Evolutionary conservation across 92 coral and sea anemone species (phyloP).

Genomic region (Phymanthus crucifer): DNA sequence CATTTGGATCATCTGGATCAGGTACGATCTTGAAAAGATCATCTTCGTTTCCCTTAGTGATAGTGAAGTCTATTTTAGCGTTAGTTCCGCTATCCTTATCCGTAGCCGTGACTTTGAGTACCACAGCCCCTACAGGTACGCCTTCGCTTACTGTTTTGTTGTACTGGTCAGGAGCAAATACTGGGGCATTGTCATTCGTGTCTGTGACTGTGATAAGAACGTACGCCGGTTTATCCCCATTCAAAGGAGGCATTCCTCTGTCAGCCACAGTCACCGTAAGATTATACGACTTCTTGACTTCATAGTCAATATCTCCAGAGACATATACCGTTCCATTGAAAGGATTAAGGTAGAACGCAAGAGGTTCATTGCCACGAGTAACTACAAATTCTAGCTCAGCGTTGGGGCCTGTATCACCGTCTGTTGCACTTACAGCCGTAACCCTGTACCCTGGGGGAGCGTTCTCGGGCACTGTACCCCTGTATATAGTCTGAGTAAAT

Average conservation of each 20-base stretch:
- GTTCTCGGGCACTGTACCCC: conserved; percentile 76
- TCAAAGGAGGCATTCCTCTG: conserved; percentile 51
- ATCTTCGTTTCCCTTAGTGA: conserved; percentile 70
- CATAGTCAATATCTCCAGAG: conserved; percentile 82
- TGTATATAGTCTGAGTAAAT: conserved; percentile 55
- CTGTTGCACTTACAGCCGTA: conserved; percentile 62
- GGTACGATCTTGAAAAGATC: conserved; percentile 69
- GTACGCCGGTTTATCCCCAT: conserved; percentile 44
- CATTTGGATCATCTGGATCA: conserved; percentile 53
- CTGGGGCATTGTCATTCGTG: conserved; percentile 86
- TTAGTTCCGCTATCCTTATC: conserved; percentile 76
- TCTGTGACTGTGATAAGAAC: conserved; percentile 75
- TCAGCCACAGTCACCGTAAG: conserved; percentile 81
- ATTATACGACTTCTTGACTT: conserved; percentile 60
- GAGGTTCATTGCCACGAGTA: conserved; percentile 71
- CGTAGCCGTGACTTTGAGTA: conserved; percentile 59
- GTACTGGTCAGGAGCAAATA: conserved; percentile 69
- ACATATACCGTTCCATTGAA: conserved; percentile 80
- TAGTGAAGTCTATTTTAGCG: conserved; percentile 60
- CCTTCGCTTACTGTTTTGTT: conserved; percentile 56
- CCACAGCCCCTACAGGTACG: conserved; percentile 46
- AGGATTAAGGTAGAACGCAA: conserved; percentile 83
- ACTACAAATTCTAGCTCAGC: conserved; percentile 80
- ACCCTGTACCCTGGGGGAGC: conserved; percentile 77
- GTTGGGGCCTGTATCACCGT: conserved; percentile 75